Percentiles rank a stretch among this genome's conserved stretches.
phyloP scores from a whole-genome alignment of 2,888 invertebrate genomes.

The Meandrusa payeni region DNA sequence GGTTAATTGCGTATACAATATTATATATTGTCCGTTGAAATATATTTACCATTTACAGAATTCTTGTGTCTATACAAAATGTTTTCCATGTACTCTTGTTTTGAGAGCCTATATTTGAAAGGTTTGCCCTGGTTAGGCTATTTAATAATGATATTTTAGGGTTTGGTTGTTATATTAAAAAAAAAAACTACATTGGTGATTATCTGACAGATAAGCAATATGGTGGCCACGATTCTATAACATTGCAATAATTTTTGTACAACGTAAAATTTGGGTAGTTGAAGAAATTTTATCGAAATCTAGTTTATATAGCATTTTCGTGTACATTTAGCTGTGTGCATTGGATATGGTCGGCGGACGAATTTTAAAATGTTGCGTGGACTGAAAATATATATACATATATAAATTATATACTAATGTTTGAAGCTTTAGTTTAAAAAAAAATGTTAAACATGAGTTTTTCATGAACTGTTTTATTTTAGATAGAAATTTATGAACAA shows the following conservation, averaged over 20 bases:
- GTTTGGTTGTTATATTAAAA: constrained; percentile 44
- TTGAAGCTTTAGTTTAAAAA: constrained; percentile 10
- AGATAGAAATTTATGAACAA: no score
- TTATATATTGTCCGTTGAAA: constrained; percentile 82
- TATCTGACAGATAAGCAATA: constrained; percentile 19
- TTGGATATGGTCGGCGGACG: constrained; percentile 4
- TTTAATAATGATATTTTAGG: constrained; percentile 42
- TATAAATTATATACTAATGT: constrained; percentile 1
- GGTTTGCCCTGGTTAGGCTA: constrained; percentile 53
- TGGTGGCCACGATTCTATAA: constrained; percentile 33
- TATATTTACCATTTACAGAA: constrained; percentile 82
- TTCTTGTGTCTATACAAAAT: constrained; percentile 81
- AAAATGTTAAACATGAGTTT: neutral
- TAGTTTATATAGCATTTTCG: constrained; percentile 66
- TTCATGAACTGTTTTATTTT: constrained; percentile 8
- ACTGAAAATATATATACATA: no score
- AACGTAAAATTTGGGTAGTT: constrained; percentile 59
- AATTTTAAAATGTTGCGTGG: constrained; percentile 7
- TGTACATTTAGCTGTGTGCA: constrained; percentile 41
- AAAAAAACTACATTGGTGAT: constrained; percentile 32
- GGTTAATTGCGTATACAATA: constrained; percentile 82
- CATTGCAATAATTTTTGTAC: constrained; percentile 66
- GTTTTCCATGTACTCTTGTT: constrained; percentile 82
- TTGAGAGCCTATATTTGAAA: constrained; percentile 80
- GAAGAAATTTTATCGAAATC: constrained; percentile 41